Percentiles rank a stretch among this genome's conserved stretches.
Evolutionary conservation across 2,888 invertebrate genomes (phyloP).

Genomic region (Geotrupes spiniger): DNA sequence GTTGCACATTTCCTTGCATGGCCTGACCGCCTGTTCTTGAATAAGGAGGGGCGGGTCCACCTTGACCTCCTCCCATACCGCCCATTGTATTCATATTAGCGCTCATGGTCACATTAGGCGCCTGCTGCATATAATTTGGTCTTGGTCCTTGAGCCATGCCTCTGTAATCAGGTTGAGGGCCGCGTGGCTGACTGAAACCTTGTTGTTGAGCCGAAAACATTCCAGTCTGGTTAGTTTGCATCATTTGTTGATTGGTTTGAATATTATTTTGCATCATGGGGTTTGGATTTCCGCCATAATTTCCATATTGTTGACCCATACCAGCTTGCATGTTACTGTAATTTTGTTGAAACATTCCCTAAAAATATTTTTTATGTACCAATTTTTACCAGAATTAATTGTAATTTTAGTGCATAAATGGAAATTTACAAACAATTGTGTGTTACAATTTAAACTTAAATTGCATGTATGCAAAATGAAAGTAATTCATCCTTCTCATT

Average conservation of each 20-base stretch:
- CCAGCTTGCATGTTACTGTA: conserved; percentile 63
- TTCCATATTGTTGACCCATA: conserved; percentile 64
- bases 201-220: conserved; percentile 52
- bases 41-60: conserved; percentile 76
- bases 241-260: conserved; percentile 45
- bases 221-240: conserved; percentile 39
- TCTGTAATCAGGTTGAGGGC: conserved; percentile 48
- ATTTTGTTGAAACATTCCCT: conserved; percentile 58
- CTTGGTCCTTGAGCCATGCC: conserved; percentile 44
- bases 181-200: conserved; percentile 55
- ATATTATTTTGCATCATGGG: conserved; percentile 37
- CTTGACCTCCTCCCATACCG: conserved; percentile 50
- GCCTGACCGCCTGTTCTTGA: conserved; percentile 54
- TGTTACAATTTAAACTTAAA: too few species aligned
- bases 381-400: conserved; percentile 45
- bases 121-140: conserved; percentile 59
- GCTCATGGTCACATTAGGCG: conserved; percentile 86
- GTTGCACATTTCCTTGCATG: conserved; percentile 32
- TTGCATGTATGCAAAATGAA: too few species aligned
- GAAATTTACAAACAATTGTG: too few species aligned
- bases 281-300: conserved; percentile 57
- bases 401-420: conserved; percentile 30
- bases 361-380: conserved; percentile 25
- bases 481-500: too few species aligned
- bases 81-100: conserved; percentile 76